A percentile compares a stretch with the other conserved stretches of the same genome.
Evolutionary conservation across 2,113 vertebrate species (phyloP).

Genomic region (Accipiter cooperii): DNA sequence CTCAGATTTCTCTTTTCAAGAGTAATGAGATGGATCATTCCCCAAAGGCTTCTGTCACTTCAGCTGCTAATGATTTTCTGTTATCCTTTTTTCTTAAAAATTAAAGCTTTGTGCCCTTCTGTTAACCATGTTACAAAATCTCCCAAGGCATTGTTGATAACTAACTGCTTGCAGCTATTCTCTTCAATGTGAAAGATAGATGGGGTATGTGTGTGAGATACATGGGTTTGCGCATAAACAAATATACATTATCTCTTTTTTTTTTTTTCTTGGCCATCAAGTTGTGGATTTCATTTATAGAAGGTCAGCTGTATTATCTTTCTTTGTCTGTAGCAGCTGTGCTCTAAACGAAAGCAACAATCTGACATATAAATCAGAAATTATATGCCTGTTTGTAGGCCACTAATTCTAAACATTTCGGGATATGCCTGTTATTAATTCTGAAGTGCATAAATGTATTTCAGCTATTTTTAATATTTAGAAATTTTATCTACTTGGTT

Average conservation of each 20-base stretch:
- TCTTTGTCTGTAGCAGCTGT: neutral
- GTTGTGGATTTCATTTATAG: neutral
- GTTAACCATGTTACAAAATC: slow-evolving; percentile 30
- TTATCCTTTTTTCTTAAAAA: slow-evolving; percentile 49
- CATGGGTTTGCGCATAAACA: neutral
- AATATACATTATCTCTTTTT: neutral
- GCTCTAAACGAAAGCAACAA: neutral
- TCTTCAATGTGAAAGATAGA: neutral
- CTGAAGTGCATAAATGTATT: neutral
- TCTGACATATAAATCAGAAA: neutral
- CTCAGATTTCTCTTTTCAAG: slow-evolving; percentile 35
- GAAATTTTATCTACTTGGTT: neutral
- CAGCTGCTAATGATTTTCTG: slow-evolving; percentile 62
- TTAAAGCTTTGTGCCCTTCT: slow-evolving; percentile 32
- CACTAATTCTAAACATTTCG: neutral
- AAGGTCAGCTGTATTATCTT: neutral
- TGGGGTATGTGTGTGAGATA: neutral
- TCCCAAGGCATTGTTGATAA: slow-evolving; percentile 22
- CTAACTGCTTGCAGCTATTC: neutral
- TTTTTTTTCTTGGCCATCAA: neutral
- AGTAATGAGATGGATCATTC: slow-evolving; percentile 32
- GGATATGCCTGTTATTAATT: neutral
- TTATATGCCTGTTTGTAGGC: neutral
- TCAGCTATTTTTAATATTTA: neutral
- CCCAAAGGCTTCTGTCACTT: slow-evolving; percentile 52